A percentile compares a stretch with the other conserved stretches of the same genome.
phyloP scores from a whole-genome alignment of 2,797 vertebrate genomes.

The Basileuterus tristriatus region DNA sequence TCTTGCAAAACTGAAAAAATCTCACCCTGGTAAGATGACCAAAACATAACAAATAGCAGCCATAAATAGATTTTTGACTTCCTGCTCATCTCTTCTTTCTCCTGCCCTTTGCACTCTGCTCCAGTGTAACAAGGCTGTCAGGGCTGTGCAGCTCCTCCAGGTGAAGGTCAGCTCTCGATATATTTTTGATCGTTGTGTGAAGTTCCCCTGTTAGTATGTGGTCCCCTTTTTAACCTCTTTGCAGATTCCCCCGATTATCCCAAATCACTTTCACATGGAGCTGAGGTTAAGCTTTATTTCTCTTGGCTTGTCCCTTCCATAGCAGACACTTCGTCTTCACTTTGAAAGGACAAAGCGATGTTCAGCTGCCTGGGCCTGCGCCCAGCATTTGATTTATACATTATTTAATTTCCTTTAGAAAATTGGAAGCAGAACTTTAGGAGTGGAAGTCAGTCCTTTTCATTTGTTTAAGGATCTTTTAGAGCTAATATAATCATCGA shows the following conservation, averaged over 20 bases:
- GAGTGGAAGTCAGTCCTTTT: conserved; percentile 80
- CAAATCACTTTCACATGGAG: conserved; percentile 90
- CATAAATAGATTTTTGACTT: conserved; percentile 37
- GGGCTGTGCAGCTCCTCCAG: conserved; percentile 19
- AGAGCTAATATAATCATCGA: conserved; percentile 78
- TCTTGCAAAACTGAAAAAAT: background rate
- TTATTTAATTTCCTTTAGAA: conserved; percentile 92
- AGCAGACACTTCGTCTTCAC: conserved; percentile 87
- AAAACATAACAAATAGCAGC: conserved; percentile 9
- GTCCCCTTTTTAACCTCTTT: conserved; percentile 74
- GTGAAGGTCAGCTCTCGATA: conserved; percentile 51
- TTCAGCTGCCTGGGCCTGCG: conserved; percentile 81
- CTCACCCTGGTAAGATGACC: background rate
- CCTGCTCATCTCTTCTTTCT: background rate
- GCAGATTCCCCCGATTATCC: conserved; percentile 81
- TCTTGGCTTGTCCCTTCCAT: conserved; percentile 83
- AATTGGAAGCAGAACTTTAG: conserved; percentile 84
- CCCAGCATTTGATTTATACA: conserved; percentile 87
- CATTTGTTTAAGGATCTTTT: conserved; percentile 82
- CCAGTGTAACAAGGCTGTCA: background rate
- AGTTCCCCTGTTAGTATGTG: conserved; percentile 74
- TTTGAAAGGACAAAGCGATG: conserved; percentile 87
- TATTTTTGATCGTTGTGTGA: conserved; percentile 41
- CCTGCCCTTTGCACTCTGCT: background rate
- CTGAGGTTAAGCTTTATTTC: conserved; percentile 89